Evolutionary conservation across 2,888 invertebrate species (phyloP), one percentile per base, ranked within the genome.

Genomic region (Cordilura impudica): DNA sequence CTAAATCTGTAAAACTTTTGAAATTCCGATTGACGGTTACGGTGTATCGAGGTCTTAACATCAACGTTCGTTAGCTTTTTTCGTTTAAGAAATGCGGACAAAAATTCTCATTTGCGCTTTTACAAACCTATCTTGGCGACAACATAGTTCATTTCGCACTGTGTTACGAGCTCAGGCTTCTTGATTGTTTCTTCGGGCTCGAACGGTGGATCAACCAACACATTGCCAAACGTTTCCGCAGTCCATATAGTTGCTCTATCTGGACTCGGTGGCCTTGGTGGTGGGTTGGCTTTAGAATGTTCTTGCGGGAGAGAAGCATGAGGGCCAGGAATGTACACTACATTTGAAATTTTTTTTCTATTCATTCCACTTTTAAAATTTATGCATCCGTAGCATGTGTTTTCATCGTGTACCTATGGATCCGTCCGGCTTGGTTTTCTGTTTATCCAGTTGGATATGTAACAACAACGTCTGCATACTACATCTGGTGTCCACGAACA

Each of bases 381-480:
- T n/a, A n/a, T n/a, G n/a, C n/a, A 63, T 49, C 26, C 63, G 49
- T 63, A 65, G 65, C 51, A 65, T 53, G 49, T 65, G 47, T 63
- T 65, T 65, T 65, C 49, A 51, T 49, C 35, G 53, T 51, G 51
- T 53, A 16, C 35, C 39, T 65, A 51, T 53, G 51, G 67, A 21
- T 54, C 67, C 19, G 26, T 43, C 43, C 39, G 45, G 14, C 53
- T 66, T 66, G 39, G 39, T 66, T 66, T 66, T 66, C 53, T 54
- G 35, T 35, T 56, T n/a, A 67, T 67, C 26, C 67, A 67, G 39
- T 67, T n/a, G n/a, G n/a, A n/a, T n/a, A n/a, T n/a, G n/a, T n/a
- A n/a, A n/a, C n/a, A n/a, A 56, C 69, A 56, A 69, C 45, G 54
- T 47, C 69, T 54, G 53, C 43, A 67, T 53, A n/a, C n/a, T n/a